Evolutionary conservation across 2,113 vertebrate species (phyloP), one percentile per base, ranked within the genome.

Genomic region (Heliornis fulica): DNA sequence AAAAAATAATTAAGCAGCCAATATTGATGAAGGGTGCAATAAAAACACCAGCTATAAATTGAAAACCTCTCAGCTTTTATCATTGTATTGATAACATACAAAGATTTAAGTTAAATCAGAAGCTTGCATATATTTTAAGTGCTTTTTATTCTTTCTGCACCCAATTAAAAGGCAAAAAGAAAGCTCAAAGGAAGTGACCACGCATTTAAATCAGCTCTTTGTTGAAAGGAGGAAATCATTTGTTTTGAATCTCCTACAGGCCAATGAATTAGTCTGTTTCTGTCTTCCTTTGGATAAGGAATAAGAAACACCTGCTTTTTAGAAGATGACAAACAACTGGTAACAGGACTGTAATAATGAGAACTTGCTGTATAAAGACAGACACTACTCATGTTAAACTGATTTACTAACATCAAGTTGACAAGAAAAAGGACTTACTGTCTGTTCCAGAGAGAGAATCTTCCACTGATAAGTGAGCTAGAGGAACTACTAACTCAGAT

Each of bases 381-480:
- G 59, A 56, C 22, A 36, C n/a, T 56, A 40, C 9, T 31, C 14
- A 6, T 4, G 6, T 46, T n/a, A 74, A 70, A 85, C 20, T 77
- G 32, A 71, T 70, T 83, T 83, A 61, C 23, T 61, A 61, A 11
- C 61, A 69, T 16, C 43, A 63, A 0, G 2, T 29, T 54, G 48
- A 57, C 41, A 60, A 84, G 57, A 46, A 12, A 20, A 64, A 32
- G 14, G 32, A 96, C 97, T 89, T 95, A 99, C 99, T 97, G 22
- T 98, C 98, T 83, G 97, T 97, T n/a, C 86, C 96, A 31, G 97
- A 82, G 88, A 98, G 95, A 13, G 98, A 99, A 19, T 98, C 96
- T 89, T 99, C 99, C 74, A 99, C 92, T 1, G 98, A 98, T 79
- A 99, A 96, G 17, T 98, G 97, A 83, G 98, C 98, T 31, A 98